Base-by-base conservation (phyloP, 2,113 vertebrate species). In the Onychorhynchus coronatus region DNA sequence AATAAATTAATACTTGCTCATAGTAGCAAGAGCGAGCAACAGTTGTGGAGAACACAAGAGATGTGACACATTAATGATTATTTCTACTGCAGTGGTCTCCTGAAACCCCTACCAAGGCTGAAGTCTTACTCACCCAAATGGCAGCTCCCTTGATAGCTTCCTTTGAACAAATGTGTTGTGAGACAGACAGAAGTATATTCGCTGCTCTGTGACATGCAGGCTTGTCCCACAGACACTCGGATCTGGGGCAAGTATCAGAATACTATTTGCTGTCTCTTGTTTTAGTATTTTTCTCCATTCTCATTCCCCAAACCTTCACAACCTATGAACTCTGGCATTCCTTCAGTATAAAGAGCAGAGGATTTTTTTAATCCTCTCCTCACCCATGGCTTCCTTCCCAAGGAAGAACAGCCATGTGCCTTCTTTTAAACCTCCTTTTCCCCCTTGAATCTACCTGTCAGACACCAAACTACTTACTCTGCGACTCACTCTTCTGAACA, bases 341-440 rank as follows among this genome's bases (percentile, higher is more conserved):
- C 21, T 58, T 73, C 44, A 22, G 13, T 61, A 18, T 14, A 42
- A 83, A 65, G 19, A 46, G 17, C 22, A 92, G n/a, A 80, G 15
- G 21, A 52, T n/a, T 33, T 65, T 88, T 82, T 47, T 52, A 81
- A 89, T 12, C 14, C 13, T 76, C 53, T 88, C 6, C 22, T 80
- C 41, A 23, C 41, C 12, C 23, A 22, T 25, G 28, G 2, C 41
- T 42, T 81, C 14, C 70, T 35, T 67, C n/a, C 27, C 9, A 65
- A 30, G 46, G 22, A 78, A 24, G 59, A 73, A 9, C 12, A 68
- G 14, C 8, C 14, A 23, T 0, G 0, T 35, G 5, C 8, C 18
- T 74, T 17, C 4, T 53, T 77, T 18, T 35, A 91, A 82, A 76
- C 5, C 12, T 75, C 9, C 4, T 79, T 88, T 79, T 33, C 3